Evolutionary conservation across 2,888 invertebrate genomes (phyloP), one percentile per base, ranked within the genome.

Genomic region (Acrobeloides nanus): DNA sequence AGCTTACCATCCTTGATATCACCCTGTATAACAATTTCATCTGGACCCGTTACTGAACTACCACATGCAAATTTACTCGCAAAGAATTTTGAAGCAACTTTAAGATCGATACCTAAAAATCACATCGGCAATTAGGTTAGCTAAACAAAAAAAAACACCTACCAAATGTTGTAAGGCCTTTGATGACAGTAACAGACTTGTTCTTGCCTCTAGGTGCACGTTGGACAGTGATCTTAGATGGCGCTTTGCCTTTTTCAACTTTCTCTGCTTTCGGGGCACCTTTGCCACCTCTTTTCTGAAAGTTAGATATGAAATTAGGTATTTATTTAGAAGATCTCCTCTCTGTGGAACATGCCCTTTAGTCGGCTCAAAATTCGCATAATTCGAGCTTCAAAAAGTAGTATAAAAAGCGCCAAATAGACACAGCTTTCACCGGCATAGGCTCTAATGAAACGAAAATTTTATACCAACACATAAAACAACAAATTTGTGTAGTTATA

Each of bases 41-140:
- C 95, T 62, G 92, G 66, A 5, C 90, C 93, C 25, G 93, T 93
- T 1, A 97, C 92, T 8, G 95, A 95, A 6, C 92, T 89, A n/a
- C 95, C 95, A 78, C 95, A 97, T 4, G 95, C 92, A 80, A 97
- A 97, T 77, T 86, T 89, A 48, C 87, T 87, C 32, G 92, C 89
- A 79, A 97, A 95, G 75, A 87, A 89, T 76, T 97, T 97, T 25
- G 92, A 87, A 45, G 95, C 97, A 57, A 88, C 88, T 79, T 97
- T 97, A 52, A 95, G 79, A 76, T 97, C 95, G 76, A 97, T 90
- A 76, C 88, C 92, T 89, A 78, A 27, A 68, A 62, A 31, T 15
- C n/a, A n/a, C n/a, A n/a, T n/a, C n/a, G n/a, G n/a, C n/a, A n/a
- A n/a, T n/a, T n/a, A n/a, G n/a, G n/a, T n/a, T n/a, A n/a, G n/a